Evolutionary conservation across 2,113 vertebrate genomes (phyloP).

Genomic region (Arothron firmamentum): DNA sequence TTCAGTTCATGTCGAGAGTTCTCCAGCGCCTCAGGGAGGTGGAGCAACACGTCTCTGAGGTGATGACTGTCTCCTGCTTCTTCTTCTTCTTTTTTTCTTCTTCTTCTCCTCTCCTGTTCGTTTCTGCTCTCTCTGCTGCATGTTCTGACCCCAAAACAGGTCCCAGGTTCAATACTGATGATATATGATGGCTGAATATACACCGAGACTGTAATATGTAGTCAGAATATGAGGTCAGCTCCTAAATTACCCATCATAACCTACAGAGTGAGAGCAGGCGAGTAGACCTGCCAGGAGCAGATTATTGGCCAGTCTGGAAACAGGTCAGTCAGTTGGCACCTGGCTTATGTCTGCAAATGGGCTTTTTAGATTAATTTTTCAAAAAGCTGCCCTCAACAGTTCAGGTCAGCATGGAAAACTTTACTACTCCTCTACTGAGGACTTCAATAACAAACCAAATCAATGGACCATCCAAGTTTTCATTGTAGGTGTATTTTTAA

Average conservation of each 20-base stretch:
- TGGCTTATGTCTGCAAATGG: slow-evolving; percentile 10
- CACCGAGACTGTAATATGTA: slow-evolving; percentile 40
- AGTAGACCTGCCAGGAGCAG: slow-evolving; percentile 24
- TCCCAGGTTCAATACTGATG: slow-evolving; percentile 36
- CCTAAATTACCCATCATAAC: slow-evolving; percentile 39
- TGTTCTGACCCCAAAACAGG: slow-evolving; percentile 12
- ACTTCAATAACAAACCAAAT: no score
- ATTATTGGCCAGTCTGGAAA: slow-evolving; percentile 18
- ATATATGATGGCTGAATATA: slow-evolving; percentile 49
- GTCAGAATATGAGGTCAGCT: slow-evolving; percentile 48
- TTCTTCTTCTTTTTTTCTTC: slow-evolving; percentile 6
- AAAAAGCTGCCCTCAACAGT: not conserved
- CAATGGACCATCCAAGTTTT: no score
- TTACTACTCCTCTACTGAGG: no score
- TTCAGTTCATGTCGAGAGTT: slow-evolving; percentile 83
- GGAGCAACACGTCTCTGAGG: slow-evolving; percentile 91
- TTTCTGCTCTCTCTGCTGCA: slow-evolving; percentile 14
- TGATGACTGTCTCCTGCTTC: slow-evolving; percentile 73
- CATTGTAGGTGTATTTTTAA: no score
- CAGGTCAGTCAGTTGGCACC: not conserved
- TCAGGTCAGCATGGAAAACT: not conserved
- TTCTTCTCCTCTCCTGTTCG: slow-evolving; percentile 15
- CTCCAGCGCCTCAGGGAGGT: slow-evolving; percentile 89
- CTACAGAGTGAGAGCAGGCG: slow-evolving; percentile 30
- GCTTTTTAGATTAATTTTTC: slow-evolving; percentile 13